Conservation (phyloP, 2,888 invertebrate genomes). For the Eristalinus aeneus region DNA sequence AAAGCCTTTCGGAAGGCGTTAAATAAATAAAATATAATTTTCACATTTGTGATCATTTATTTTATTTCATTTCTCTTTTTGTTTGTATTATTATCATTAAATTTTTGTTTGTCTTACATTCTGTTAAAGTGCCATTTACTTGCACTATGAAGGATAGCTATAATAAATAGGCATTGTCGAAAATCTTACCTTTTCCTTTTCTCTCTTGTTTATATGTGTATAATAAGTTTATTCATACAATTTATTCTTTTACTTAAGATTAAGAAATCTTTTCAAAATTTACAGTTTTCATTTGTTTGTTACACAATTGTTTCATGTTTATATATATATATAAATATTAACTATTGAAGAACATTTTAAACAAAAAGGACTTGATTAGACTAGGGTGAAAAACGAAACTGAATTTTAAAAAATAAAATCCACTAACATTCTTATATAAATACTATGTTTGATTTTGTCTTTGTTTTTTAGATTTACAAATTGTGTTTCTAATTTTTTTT, state of each 20-base stretch:
- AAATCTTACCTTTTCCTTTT: not conserved
- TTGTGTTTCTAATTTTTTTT: not conserved
- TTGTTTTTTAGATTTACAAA: constrained; percentile 22
- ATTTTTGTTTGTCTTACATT: constrained; percentile 3
- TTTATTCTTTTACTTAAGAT: constrained; percentile 15
- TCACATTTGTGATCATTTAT: constrained; percentile 30
- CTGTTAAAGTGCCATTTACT: constrained; percentile 26
- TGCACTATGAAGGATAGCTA: constrained; percentile 27
- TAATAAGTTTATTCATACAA: constrained; percentile 36
- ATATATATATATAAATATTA: constrained; percentile 13
- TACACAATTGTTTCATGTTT: constrained; percentile 20
- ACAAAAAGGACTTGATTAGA: constrained; percentile 6
- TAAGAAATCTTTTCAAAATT: constrained; percentile 52
- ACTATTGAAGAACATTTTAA: constrained; percentile 27
- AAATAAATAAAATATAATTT: constrained; percentile 37
- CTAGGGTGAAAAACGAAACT: constrained; percentile 25
- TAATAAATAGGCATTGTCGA: constrained; percentile 54
- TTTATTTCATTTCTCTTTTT: constrained; percentile 27
- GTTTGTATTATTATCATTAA: not conserved
- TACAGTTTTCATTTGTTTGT: constrained; percentile 55
- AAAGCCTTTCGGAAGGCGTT: too few species aligned
- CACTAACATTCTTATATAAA: constrained; percentile 12
- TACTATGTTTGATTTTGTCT: constrained; percentile 5
- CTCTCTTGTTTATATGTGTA: constrained; percentile 28
- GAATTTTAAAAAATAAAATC: not conserved